Percentiles rank a stretch among this genome's conserved stretches.
These are phyloP conservation scores for Corvus moneduloides DNA, from an alignment of 2,113 vertebrate genomes.

Conservation along the genomic window DNA sequence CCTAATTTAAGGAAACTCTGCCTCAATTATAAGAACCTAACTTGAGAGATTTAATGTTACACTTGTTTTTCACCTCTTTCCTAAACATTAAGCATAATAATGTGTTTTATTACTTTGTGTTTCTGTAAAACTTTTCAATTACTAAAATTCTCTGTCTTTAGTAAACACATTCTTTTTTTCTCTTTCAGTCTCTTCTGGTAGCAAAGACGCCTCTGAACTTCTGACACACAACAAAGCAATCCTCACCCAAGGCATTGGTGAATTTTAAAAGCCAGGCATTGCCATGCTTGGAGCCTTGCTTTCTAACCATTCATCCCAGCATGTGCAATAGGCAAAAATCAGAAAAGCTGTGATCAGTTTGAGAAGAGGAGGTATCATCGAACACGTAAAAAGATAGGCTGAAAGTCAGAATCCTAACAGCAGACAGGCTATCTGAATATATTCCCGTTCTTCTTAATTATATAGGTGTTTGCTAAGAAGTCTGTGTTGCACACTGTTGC, in stretches of 20 bases:
- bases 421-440: background rate
- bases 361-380: background rate
- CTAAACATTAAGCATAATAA: background rate
- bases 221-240: background rate
- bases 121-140: background rate
- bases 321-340: background rate
- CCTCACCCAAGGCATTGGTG: background rate
- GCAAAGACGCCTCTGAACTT: background rate
- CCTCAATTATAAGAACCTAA: background rate
- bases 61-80: background rate
- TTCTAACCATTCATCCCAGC: background rate
- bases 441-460: background rate
- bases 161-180: background rate
- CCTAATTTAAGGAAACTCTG: background rate
- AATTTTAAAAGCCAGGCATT: background rate
- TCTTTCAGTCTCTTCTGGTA: background rate
- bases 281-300: background rate
- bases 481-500: rapidly evolving
- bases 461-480: background rate
- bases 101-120: background rate
- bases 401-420: background rate
- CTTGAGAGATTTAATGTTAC: background rate
- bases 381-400: background rate
- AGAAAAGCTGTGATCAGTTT: background rate
- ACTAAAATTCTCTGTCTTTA: background rate